These are phyloP conservation scores for Onychostoma macrolepis DNA, from an alignment of 2,113 vertebrate genomes.

Conservation along the genomic window DNA sequence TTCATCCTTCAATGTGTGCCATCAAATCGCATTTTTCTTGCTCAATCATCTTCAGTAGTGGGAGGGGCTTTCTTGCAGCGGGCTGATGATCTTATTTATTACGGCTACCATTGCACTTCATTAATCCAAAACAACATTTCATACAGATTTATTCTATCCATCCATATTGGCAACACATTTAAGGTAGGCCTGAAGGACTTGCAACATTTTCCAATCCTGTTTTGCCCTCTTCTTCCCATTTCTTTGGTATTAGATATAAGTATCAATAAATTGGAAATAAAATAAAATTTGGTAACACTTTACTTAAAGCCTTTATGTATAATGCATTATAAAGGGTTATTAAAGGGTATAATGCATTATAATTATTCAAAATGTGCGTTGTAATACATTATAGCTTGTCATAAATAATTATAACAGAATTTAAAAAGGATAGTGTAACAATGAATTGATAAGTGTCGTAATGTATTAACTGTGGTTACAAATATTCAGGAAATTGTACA, in stretches of 20 bases:
- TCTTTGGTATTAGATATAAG: background rate
- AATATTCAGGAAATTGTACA: too few relatives aligned
- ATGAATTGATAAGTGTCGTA: too few relatives aligned
- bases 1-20: conserved; percentile 85
- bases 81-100: conserved; percentile 61
- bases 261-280: background rate
- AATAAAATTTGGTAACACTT: too few relatives aligned
- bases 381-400: too few relatives aligned
- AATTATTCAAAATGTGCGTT: too few relatives aligned
- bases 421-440: too few relatives aligned
- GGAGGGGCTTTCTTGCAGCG: conserved; percentile 29
- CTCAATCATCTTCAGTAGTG: conserved; percentile 74
- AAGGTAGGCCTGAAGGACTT: background rate
- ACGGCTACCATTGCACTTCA: conserved; percentile 58
- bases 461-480: too few relatives aligned
- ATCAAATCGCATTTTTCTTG: conserved; percentile 81
- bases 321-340: too few relatives aligned
- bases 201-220: background rate
- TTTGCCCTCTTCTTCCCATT: background rate
- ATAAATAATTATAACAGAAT: too few relatives aligned
- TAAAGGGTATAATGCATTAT: too few relatives aligned
- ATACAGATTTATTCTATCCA: conserved; percentile 4
- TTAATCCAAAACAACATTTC: conserved; percentile 61
- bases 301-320: too few relatives aligned
- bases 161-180: background rate